Evolutionary conservation across 2,797 vertebrate genomes (phyloP), one percentile per base, ranked within the genome.

Genomic region (Cyprinodon diabolis): DNA sequence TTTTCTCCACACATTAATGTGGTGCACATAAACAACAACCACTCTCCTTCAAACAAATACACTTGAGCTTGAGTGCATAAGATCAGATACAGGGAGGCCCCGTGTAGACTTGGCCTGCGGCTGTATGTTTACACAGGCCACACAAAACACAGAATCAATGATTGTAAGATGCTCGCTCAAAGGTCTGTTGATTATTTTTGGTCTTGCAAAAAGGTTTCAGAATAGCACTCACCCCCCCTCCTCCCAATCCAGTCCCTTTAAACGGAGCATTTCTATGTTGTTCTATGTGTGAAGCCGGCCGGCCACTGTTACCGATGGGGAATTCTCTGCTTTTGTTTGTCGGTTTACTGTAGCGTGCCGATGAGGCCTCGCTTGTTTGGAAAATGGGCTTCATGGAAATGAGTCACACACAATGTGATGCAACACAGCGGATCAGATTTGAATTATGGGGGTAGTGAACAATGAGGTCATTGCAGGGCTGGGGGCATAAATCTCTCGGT

Each of bases 401-500:
- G 93, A 93, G 81, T 91, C 90, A 91, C 76, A 85, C 86, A 90
- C 91, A 92, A 89, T 83, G 90, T 91, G 90, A 91, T 88, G 90
- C 92, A 93, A 90, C 86, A 83, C 85, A 76, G 89, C 85, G 79
- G 79, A 89, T 90, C 86, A 89, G 84, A 93, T 92, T 91, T 92
- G 93, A 92, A 93, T 92, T 92, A 92, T 92, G 89, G 90, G 55
- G 81, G 86, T 90, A 84, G 76, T 91, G 90, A 90, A 92, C 91
- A 94, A 93, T 92, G 93, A 94, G 93, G 93, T 92, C 93, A 93
- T 90, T 78, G 58, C 69, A 57, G 87, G 86, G 89, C 93, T 91
- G 74, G 74, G 83, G 91, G 92, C 87, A 83, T 89, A 89, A 90
- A 88, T 90, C 89, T 87, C 89, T 83, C 58, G 54, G 71, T 85